Conservation (phyloP, 35 echinoderm and acorn worm genomes). For the Hemicentrotus pulcherrimus region DNA sequence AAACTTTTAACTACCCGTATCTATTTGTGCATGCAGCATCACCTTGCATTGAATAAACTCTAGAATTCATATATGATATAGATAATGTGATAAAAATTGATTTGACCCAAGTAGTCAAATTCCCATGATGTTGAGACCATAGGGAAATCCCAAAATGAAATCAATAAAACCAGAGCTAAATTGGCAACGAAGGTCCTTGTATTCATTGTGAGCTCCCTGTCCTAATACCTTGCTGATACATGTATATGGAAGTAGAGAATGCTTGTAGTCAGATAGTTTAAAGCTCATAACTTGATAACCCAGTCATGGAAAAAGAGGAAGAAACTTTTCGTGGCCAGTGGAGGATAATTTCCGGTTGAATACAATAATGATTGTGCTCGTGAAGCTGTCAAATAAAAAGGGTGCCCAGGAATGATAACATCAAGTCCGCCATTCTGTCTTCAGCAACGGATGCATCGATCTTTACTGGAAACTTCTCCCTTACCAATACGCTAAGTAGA, state of each 20-base stretch:
- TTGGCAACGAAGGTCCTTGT: background rate
- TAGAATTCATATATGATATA: background rate
- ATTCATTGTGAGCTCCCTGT: background rate
- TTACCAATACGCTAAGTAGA: background rate
- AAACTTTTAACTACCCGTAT: too few species aligned
- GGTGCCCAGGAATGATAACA: background rate
- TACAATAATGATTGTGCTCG: background rate
- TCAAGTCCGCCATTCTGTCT: background rate
- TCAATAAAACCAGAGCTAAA: background rate
- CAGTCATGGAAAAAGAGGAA: conserved; percentile 1
- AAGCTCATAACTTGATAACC: background rate
- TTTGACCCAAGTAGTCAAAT: background rate
- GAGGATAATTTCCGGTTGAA: conserved; percentile 3
- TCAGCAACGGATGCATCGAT: background rate
- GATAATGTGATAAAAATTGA: background rate
- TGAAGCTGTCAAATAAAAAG: background rate
- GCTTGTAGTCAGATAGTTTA: background rate
- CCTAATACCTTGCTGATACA: background rate
- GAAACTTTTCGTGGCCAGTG: background rate
- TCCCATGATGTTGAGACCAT: background rate
- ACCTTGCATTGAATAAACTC: background rate
- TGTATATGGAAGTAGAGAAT: background rate
- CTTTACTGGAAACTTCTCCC: background rate
- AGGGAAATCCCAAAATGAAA: background rate
- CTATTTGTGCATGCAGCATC: background rate